Evolutionary conservation across 2,797 vertebrate genomes (phyloP).

Genomic region (Potorous gilbertii): DNA sequence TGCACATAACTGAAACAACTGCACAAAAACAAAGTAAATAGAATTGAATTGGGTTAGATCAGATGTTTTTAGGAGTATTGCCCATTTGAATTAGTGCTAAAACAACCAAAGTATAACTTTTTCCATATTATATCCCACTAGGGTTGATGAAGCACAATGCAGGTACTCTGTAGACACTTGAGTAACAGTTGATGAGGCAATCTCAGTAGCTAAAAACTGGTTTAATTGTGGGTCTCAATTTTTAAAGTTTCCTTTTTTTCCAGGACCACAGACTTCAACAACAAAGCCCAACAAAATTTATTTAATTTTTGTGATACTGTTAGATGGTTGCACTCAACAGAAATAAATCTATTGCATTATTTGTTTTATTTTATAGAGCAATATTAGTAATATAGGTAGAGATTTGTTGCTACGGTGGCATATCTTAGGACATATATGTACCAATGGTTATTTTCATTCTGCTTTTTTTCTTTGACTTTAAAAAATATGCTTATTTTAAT

Average conservation of each 20-base stretch:
- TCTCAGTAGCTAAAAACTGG: neutral
- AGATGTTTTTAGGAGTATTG: constrained; percentile 43
- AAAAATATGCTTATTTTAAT: neutral
- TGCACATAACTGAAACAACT: neutral
- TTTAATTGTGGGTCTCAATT: neutral
- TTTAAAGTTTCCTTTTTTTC: neutral
- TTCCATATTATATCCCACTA: neutral
- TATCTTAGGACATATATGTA: neutral
- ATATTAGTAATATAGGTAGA: constrained; percentile 27
- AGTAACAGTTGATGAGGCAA: neutral
- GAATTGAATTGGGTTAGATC: constrained; percentile 47
- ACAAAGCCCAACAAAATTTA: neutral
- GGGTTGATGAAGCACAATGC: neutral
- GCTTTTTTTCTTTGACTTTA: neutral
- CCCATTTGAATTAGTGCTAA: constrained; percentile 23
- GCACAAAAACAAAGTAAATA: neutral
- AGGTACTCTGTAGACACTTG: too few relatives aligned
- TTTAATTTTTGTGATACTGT: neutral
- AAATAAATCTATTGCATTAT: neutral
- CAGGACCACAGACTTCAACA: neutral
- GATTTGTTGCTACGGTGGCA: constrained; percentile 1
- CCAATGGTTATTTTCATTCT: neutral
- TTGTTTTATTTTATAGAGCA: neutral
- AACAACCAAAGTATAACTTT: neutral
- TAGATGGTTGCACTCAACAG: neutral